These are phyloP conservation scores for Stichodactyla helianthus DNA, from an alignment of 64 coral and sea anemone species.

Conservation along the genomic window DNA sequence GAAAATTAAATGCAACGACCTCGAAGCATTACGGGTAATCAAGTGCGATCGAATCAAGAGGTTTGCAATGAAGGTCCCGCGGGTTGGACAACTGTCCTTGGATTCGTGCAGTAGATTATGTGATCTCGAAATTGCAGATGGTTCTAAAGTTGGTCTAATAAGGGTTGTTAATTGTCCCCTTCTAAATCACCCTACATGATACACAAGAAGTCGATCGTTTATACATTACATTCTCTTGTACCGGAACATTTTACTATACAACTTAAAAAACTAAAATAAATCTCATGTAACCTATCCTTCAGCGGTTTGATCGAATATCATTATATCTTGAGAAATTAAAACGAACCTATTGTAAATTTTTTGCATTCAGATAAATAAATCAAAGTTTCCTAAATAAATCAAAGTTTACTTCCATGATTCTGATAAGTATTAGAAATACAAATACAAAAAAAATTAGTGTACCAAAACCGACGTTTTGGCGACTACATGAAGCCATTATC, in stretches of 20 bases:
- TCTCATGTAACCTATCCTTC: too few relatives aligned
- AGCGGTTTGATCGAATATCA: too few relatives aligned
- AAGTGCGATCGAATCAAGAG: constrained; percentile 32
- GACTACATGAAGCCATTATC: too few relatives aligned
- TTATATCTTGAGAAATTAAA: too few relatives aligned
- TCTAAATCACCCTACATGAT: not conserved
- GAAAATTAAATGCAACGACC: constrained; percentile 28
- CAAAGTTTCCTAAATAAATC: too few relatives aligned
- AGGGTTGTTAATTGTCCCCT: constrained; percentile 29
- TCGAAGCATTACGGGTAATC: constrained; percentile 29
- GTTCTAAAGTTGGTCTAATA: not conserved
- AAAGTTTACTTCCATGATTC: too few relatives aligned
- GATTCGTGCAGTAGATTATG: constrained; percentile 36
- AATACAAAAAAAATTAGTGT: too few relatives aligned
- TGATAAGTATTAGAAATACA: too few relatives aligned
- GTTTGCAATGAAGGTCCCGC: constrained; percentile 23
- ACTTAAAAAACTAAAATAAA: too few relatives aligned
- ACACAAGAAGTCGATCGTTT: not conserved
- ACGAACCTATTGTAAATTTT: too few relatives aligned
- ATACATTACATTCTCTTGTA: constrained; percentile 4
- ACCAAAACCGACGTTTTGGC: too few relatives aligned
- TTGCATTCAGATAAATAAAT: too few relatives aligned
- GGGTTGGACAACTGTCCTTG: constrained; percentile 18
- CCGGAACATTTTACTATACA: not conserved
- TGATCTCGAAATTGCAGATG: constrained; percentile 18